These are phyloP conservation scores for Halisarca cf. caerulea DNA, from an alignment of 37 sponge, comb jelly and placozoan species.

Conservation along the genomic window DNA sequence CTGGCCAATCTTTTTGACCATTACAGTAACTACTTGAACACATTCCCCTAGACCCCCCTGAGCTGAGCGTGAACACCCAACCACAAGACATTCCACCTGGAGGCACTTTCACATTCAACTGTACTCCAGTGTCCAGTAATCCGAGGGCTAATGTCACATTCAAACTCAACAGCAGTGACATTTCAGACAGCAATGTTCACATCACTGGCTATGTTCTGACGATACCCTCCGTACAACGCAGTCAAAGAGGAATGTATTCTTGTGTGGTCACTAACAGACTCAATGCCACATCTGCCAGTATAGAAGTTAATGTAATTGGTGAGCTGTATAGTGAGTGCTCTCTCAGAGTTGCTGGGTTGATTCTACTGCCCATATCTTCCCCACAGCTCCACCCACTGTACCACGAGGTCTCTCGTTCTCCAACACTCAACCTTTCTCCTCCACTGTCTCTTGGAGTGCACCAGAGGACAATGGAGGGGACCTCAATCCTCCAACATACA, in stretches of 20 bases:
- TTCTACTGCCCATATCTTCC: neutral
- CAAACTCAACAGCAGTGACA: neutral
- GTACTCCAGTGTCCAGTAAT: neutral
- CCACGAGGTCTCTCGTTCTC: neutral
- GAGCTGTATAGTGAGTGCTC: neutral
- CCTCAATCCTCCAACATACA: neutral
- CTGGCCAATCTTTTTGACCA: too few species aligned
- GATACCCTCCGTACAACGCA: neutral
- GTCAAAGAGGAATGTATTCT: neutral
- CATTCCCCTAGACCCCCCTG: too few species aligned
- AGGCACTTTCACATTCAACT: neutral
- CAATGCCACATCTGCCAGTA: neutral
- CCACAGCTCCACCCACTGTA: neutral
- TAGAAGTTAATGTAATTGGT: neutral
- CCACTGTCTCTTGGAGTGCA: slow-evolving; percentile 4
- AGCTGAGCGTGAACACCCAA: too few species aligned
- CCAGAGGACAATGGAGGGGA: neutral
- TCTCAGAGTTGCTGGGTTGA: neutral
- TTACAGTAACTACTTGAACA: too few species aligned
- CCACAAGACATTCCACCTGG: too few species aligned
- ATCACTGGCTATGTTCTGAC: neutral
- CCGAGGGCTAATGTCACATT: neutral
- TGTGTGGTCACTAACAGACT: neutral
- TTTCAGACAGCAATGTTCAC: neutral
- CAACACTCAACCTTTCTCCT: neutral